phyloP scores from a whole-genome alignment of 2,888 invertebrate genomes.

The Papilio elwesi region DNA sequence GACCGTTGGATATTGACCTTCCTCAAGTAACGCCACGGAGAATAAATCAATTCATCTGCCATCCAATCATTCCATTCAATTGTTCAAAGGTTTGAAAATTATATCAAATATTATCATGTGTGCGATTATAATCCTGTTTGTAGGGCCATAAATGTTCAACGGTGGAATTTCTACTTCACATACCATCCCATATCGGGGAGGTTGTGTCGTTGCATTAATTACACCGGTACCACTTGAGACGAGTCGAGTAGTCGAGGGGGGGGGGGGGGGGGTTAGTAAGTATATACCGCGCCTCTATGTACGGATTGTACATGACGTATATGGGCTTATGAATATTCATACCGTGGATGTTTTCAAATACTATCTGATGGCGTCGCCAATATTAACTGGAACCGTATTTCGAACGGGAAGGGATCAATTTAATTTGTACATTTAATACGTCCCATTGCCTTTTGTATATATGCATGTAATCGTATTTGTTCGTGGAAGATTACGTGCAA shows the following conservation, averaged over 20 bases:
- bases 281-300: conserved; percentile 5
- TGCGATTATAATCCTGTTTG: not conserved
- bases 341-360: conserved; percentile 4
- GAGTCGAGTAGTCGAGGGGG: conserved; percentile 2
- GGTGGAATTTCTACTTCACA: not conserved
- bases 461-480: not conserved
- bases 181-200: conserved; percentile 1
- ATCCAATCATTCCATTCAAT: too few relatives aligned
- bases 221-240: conserved; percentile 29
- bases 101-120: conserved; percentile 5
- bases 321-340: conserved; percentile 32
- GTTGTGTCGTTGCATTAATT: conserved; percentile 28
- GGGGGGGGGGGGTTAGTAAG: not conserved
- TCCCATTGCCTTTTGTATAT: not conserved
- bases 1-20: too few relatives aligned
- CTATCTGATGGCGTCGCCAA: not conserved
- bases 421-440: not conserved
- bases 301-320: conserved; percentile 3
- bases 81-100: too few relatives aligned
- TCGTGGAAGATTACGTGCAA: conserved; percentile 2
- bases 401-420: not conserved
- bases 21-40: too few relatives aligned
- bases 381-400: not conserved
- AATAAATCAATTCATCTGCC: too few relatives aligned
- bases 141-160: not conserved